These are phyloP conservation scores for Ardeotis arabs DNA, from an alignment of 2,113 vertebrate species.

Conservation along the genomic window DNA sequence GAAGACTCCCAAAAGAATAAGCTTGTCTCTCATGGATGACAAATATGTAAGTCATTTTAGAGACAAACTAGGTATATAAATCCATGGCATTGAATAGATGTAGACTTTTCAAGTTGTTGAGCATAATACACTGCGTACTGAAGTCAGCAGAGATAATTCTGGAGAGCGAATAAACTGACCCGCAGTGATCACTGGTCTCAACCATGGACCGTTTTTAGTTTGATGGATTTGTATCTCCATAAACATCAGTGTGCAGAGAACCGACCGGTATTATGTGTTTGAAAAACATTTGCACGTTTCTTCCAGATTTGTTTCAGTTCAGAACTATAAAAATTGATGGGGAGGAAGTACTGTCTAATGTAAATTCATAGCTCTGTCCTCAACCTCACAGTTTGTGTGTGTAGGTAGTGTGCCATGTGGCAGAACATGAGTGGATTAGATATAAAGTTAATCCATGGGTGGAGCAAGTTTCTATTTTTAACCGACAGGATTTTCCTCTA, in stretches of 20 bases:
- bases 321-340: neutral
- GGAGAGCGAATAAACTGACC: neutral
- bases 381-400: neutral
- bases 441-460: conserved; percentile 23
- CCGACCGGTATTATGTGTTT: neutral
- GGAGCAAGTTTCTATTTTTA: conserved; percentile 60
- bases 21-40: neutral
- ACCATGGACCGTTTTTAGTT: neutral
- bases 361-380: neutral
- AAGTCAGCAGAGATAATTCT: neutral
- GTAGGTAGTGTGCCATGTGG: neutral
- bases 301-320: neutral
- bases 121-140: neutral
- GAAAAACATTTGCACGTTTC: neutral
- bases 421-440: conserved; percentile 55
- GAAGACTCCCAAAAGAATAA: neutral
- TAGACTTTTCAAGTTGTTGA: neutral
- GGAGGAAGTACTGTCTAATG: neutral
- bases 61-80: neutral
- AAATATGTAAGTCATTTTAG: neutral
- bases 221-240: neutral
- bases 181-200: neutral
- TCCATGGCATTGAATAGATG: neutral
- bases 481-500: conserved; percentile 4
- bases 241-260: neutral